Base-by-base conservation (phyloP, 2,888 invertebrate genomes). In the Drosophila formosana region DNA sequence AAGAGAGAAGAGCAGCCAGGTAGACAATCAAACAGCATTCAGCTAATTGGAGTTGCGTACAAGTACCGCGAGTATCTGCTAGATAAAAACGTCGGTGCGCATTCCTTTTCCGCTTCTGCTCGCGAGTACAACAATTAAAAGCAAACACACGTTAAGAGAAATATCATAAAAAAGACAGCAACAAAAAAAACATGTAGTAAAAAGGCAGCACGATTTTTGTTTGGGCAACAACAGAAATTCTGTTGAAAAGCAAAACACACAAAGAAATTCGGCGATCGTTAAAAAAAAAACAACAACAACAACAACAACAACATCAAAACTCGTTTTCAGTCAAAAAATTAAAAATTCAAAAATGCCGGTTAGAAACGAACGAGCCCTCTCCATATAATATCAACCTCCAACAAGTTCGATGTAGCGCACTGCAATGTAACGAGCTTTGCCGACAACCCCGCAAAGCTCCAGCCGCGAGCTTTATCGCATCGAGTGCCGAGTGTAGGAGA, bases 341-440 rank as follows among this genome's bases (percentile, higher is more conserved):
- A 34, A 47, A 64, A 71, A 75, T 82, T 82, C 68, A 72, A 75
- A 87, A 82, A 69, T 72, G 82, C 70, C 88, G 85, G 80, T 82
- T 82, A 75, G 68, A 74, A 63, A 49, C 72, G 66, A 84, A 72
- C 84, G 85, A 85, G 82, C 82, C 88, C 76, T 72, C 75, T 66
- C 66, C 11, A 37, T 37, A 11, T 37, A 11, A 37, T 11, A 2
- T 56, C 58, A 58, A 76, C 45, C 52, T 66, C 63, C 46, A 72
- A 67, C 83, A 75, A 56, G 82, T 82, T 86, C 58, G 77, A 75
- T 34, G 75, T 75, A 75, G 75, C 67, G 77, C 74, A 62, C 18
- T 37, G 66, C 74, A 64, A 6, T 6, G n/a, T 23, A 1, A 9
- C 18, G 13, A 67, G 77, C 70, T 79, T 65, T 85, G 43, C 9